Evolutionary conservation across 2,888 invertebrate species (phyloP).

Genomic region (Cacoxenus indagator): DNA sequence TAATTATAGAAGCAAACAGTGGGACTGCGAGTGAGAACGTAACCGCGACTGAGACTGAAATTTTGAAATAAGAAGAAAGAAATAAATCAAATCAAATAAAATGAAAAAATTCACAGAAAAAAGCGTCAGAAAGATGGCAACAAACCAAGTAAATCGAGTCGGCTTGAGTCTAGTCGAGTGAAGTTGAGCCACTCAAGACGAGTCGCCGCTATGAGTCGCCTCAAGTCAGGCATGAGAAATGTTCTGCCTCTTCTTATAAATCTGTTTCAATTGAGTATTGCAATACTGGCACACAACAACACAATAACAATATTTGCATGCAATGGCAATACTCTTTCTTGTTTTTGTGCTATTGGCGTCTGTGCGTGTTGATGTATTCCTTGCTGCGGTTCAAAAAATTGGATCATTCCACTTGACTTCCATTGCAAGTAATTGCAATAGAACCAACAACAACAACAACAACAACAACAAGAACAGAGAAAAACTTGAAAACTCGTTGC

Average conservation of each 20-base stretch:
- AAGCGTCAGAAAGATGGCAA: background rate
- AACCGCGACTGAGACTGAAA: background rate
- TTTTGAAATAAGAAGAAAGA: background rate
- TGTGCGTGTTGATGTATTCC: slow-evolving; percentile 35
- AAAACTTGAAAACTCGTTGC: background rate
- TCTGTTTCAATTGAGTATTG: background rate
- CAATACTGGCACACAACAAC: slow-evolving; percentile 22
- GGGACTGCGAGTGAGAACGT: background rate
- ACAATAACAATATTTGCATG: slow-evolving; percentile 50
- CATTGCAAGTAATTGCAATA: slow-evolving; percentile 37
- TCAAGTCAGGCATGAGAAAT: slow-evolving; percentile 5
- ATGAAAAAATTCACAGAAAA: slow-evolving; percentile 4
- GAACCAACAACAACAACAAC: background rate
- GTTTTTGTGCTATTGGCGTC: slow-evolving; percentile 58
- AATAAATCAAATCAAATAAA: background rate
- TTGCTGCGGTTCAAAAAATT: slow-evolving; percentile 38
- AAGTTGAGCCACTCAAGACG: background rate
- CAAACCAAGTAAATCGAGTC: background rate
- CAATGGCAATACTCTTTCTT: slow-evolving; percentile 35
- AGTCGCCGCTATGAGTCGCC: background rate
- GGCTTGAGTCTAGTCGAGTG: background rate
- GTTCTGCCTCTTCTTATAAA: background rate
- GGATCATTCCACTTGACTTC: slow-evolving; percentile 46
- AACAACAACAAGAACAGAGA: background rate
- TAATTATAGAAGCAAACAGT: slow-evolving; percentile 18